These are phyloP conservation scores for Lasioglossum villosulum DNA, from an alignment of 2,888 invertebrate species.

Conservation along the genomic window DNA sequence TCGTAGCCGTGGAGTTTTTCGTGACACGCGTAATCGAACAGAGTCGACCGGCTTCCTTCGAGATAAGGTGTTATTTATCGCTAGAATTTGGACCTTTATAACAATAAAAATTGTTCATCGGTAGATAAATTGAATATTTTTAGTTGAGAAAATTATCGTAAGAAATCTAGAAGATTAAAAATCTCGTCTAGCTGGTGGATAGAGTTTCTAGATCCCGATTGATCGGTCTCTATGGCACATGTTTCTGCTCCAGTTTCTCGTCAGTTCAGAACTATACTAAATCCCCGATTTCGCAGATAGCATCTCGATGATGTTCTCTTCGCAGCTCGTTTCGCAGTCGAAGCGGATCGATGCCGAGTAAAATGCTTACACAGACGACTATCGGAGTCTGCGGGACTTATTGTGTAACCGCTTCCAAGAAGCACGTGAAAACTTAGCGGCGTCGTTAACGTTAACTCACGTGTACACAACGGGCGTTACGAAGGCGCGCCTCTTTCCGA, in stretches of 20 bases:
- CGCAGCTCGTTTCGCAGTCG: background rate
- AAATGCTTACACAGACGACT: constrained; percentile 9
- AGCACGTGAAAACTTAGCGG: constrained; percentile 68
- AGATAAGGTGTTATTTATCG: background rate
- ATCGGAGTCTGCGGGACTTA: constrained; percentile 34
- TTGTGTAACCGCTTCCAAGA: constrained; percentile 63
- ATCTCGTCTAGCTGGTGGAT: background rate
- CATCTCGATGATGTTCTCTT: background rate
- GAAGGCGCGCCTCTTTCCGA: constrained; percentile 74
- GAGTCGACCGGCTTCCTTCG: background rate
- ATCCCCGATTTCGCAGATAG: background rate
- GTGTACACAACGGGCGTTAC: constrained; percentile 66
- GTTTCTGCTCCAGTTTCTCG: background rate
- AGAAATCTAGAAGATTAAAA: background rate
- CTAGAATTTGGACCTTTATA: background rate
- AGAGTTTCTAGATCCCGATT: background rate
- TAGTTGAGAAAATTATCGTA: background rate
- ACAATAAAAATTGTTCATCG: background rate
- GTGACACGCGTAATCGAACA: constrained; percentile 6
- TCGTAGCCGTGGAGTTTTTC: background rate
- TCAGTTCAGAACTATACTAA: background rate
- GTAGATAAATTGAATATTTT: background rate
- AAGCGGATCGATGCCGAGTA: constrained; percentile 23
- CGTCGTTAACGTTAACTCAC: constrained; percentile 60
- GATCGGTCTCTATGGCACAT: constrained; percentile 2